Evolutionary conservation across 2,797 vertebrate species (phyloP).

Genomic region (Lagocephalus sceleratus): DNA sequence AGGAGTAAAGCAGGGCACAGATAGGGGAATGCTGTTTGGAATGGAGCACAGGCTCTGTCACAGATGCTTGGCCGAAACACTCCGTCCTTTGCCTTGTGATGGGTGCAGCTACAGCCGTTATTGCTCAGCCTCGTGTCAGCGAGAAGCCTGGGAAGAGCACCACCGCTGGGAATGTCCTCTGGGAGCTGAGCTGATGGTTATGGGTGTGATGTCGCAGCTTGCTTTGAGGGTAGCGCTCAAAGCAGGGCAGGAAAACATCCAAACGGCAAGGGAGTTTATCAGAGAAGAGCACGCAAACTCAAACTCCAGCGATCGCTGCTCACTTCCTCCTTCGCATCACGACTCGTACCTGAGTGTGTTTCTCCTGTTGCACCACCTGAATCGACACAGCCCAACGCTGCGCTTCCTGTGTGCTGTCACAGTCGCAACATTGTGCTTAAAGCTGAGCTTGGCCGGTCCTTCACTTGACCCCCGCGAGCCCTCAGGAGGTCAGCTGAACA

Average conservation of each 20-base stretch:
- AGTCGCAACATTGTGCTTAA: constrained; percentile 75
- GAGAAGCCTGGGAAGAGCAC: constrained; percentile 83
- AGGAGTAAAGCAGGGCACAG: not conserved
- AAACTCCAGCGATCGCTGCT: not conserved
- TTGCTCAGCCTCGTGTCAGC: constrained; percentile 80
- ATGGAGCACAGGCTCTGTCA: constrained; percentile 83
- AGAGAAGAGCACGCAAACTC: constrained; percentile 20
- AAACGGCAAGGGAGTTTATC: constrained; percentile 35
- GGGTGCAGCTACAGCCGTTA: constrained; percentile 86
- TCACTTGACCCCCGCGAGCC: constrained; percentile 27
- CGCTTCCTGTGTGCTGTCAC: constrained; percentile 84
- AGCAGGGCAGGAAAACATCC: constrained; percentile 75
- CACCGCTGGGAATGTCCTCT: constrained; percentile 85
- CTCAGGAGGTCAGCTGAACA: not conserved
- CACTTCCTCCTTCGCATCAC: constrained; percentile 43
- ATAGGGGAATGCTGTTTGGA: constrained; percentile 36
- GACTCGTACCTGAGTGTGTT: constrained; percentile 82
- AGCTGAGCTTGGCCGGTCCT: constrained; percentile 58
- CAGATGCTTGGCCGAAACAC: constrained; percentile 77
- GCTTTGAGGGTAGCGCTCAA: constrained; percentile 83
- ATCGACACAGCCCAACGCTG: constrained; percentile 73
- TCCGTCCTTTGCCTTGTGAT: constrained; percentile 77
- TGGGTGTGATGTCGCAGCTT: constrained; percentile 86
- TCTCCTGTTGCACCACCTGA: constrained; percentile 81
- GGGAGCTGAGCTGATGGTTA: constrained; percentile 73